These are phyloP conservation scores for Aphidius gifuensis DNA, from an alignment of 1,140 invertebrate genomes.

Conservation along the genomic window DNA sequence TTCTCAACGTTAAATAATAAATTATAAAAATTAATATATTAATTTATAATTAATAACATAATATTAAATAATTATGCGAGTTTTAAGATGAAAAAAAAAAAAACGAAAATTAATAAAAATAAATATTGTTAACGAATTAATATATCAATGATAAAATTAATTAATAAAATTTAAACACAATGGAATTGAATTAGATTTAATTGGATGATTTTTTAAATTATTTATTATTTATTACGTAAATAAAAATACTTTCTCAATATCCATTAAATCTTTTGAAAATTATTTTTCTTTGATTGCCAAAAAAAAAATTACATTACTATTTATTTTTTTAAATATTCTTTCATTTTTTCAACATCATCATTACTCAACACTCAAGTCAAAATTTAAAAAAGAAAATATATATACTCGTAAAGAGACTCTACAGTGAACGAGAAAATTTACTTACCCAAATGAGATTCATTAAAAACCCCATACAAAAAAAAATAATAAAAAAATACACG, in stretches of 20 bases:
- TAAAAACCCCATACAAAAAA: constrained; percentile 2
- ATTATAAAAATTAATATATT: constrained; percentile 18
- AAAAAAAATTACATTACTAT: not conserved
- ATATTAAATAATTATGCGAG: not conserved
- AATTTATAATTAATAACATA: too few relatives aligned
- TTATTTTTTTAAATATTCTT: not conserved
- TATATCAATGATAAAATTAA: constrained; percentile 30
- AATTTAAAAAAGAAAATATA: constrained; percentile 6
- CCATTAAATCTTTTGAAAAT: not conserved
- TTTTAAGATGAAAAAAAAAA: not conserved
- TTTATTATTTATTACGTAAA: constrained; percentile 1
- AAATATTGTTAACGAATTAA: not conserved
- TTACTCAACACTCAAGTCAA: not conserved
- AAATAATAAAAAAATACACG: not conserved
- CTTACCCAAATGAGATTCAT: constrained; percentile 11
- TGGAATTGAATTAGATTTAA: constrained; percentile 54
- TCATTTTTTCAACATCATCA: not conserved
- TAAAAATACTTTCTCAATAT: not conserved
- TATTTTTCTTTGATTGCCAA: too few relatives aligned
- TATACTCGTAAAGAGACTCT: constrained; percentile 10
- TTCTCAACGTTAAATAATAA: constrained; percentile 30
- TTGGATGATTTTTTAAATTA: constrained; percentile 24
- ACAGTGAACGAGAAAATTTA: constrained; percentile 7
- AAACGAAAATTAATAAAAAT: constrained; percentile 4
- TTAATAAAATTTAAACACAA: constrained; percentile 47